Evolutionary conservation across 2,888 invertebrate species (phyloP).

Genomic region (Spilosoma lubricipeda): DNA sequence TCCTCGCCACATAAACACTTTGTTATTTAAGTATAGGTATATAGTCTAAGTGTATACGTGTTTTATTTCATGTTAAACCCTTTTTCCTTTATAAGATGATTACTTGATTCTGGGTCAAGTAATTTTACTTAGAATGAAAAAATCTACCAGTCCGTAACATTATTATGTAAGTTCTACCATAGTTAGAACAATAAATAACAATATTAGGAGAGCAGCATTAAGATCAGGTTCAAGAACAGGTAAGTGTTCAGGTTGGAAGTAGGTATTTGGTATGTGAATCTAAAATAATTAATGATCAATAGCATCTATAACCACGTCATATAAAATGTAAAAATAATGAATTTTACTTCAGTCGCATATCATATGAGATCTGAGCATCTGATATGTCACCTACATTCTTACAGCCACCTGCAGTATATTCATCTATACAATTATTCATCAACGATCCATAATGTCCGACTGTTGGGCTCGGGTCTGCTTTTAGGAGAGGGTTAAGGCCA

Average conservation of each 20-base stretch:
- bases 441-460: no score
- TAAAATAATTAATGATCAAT: not conserved
- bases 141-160: no score
- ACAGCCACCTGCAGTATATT: no score
- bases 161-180: not conserved
- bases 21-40: conserved; percentile 82
- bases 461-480: no score
- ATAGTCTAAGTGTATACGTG: conserved; percentile 69
- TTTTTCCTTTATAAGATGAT: not conserved
- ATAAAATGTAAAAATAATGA: not conserved
- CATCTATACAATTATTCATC: no score
- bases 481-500: no score
- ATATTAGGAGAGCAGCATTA: no score
- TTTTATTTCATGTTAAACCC: conserved; percentile 60
- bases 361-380: no score
- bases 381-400: no score
- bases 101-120: not conserved
- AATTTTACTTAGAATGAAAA: not conserved
- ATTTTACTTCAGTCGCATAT: not conserved
- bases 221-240: no score
- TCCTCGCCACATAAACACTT: conserved; percentile 57
- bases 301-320: not conserved
- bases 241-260: no score
- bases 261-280: not conserved
- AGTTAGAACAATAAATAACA: not conserved